Conservation (phyloP, 2,113 vertebrate species). For the Craseonycteris thonglongyai region DNA sequence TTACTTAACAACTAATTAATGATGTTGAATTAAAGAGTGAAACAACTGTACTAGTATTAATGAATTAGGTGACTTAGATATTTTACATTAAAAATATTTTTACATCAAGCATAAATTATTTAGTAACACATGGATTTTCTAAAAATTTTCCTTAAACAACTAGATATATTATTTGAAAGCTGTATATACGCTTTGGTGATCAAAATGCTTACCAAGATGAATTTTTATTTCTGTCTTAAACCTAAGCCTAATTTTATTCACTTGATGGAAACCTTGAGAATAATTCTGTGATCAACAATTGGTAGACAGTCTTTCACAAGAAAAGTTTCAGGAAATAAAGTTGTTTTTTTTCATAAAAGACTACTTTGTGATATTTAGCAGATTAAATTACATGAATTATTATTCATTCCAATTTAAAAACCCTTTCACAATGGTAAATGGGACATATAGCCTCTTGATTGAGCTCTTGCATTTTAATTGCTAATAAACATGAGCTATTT, state of each 20-base stretch:
- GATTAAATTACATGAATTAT: neutral
- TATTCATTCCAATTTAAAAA: neutral
- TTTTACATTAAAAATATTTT: slow-evolving; percentile 24
- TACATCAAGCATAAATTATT: neutral
- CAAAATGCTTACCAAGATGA: neutral
- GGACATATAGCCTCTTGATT: neutral
- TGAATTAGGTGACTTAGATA: neutral
- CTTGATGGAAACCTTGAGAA: neutral
- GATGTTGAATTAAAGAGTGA: slow-evolving; percentile 22
- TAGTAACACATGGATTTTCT: neutral
- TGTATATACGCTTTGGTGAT: neutral
- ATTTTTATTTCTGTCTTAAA: neutral
- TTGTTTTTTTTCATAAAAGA: neutral
- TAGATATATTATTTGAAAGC: neutral
- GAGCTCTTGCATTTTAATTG: neutral
- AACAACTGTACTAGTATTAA: neutral
- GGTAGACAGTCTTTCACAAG: neutral
- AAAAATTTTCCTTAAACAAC: neutral
- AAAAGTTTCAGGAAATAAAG: neutral
- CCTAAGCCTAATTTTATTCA: neutral
- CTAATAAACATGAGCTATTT: neutral
- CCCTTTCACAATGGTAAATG: neutral
- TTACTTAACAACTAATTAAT: slow-evolving; percentile 27
- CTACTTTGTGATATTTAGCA: neutral
- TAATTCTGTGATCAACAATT: neutral